Evolutionary conservation across 2,113 vertebrate species (phyloP), one percentile per base, ranked within the genome.

Genomic region (Daubentonia madagascariensis): DNA sequence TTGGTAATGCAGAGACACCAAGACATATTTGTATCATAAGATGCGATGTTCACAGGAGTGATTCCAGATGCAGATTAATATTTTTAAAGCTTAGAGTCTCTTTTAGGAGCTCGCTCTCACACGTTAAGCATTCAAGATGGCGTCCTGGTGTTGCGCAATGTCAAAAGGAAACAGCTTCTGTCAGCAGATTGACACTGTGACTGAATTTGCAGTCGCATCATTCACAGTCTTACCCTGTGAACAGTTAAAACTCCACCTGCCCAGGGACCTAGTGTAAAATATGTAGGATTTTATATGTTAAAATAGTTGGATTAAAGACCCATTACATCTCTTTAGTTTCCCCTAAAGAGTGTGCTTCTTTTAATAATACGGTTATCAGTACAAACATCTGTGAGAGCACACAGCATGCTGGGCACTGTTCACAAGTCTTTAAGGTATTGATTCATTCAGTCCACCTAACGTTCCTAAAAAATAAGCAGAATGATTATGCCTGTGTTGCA

Each of bases 241-340:
- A 86, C 79, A 50, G 86, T 95, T 93, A 81, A 88, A 86, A 84
- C 80, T 97, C 96, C 96, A 97, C 97, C 96, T 96, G 94, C 91
- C 94, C 32, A 40, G 88, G 45, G 35, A 73, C 48, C 16, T 30
- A n/a, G 35, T 17, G 28, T 28, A 95, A 95, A 96, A 89, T 63
- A 87, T 80, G 68, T 86, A 86, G 59, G 63, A 61, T 67, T 96
- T 96, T 84, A 73, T 81, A 72, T 94, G 43, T 85, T 79, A 87
- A 90, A 90, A 54, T 50, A 90, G 94, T 84, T 84, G 43, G 30
- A 92, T 94, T 75, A 84, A 89, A 87, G 63, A 92, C 89, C 48
- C 80, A 63, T 52, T 37, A 17, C n/a, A 50, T 88, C 45, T 89
- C 86, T 91, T 73, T 37, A 59, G n/a, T 68, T 94, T 81, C 11